Base-by-base conservation (phyloP, 2,113 vertebrate species). In the Notarius quadriscutis region DNA sequence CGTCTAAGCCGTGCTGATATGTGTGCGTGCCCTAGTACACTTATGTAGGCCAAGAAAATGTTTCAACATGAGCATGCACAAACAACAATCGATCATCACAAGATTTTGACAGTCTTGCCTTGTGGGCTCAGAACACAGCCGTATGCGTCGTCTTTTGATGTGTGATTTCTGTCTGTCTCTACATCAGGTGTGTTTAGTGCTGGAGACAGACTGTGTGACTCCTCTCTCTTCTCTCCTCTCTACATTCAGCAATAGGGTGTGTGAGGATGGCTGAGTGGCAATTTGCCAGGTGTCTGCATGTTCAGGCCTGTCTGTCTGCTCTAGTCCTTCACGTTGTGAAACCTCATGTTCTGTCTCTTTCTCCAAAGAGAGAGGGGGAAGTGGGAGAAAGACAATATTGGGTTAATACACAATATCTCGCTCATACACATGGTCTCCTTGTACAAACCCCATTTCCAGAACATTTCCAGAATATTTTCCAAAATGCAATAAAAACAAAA, bases 1-100 rank as follows among this genome's bases (percentile, higher is more conserved):
- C 4, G 0, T 62, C 30, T 81, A 74, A 62, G 53, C 57, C 34
- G 25, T 25, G 51, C 62, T 15, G 89, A 85, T 57, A 77, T 53
- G 48, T 53, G 48, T 50, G 30, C 22, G 4, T 57, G 65, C 63
- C 71, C 65, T 74, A 81, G 81, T 60, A 27, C 34, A 60, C 55
- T 88, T 86, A 88, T 84, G 57, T 84, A 88, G 88, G 80, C 50
- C 60, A 27, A 82, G 30, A 71, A 81, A 90, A 81, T 74, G 69
- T 87, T 90, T 90, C 48, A 86, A 80, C 86, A 80, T 72, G 78
- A 87, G 75, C 67, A 77, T 63, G 10, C 50, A 62, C 69, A 84
- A 81, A 87, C 81, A 88, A 62, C 80, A 71, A 86, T 90, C 81
- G 78, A 71, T 90, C 85, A 90, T 81, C 87, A 17, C 53, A n/a